Evolutionary conservation across 2,888 invertebrate species (phyloP), one percentile per base, ranked within the genome.

Genomic region (Lithophane ornitopus): DNA sequence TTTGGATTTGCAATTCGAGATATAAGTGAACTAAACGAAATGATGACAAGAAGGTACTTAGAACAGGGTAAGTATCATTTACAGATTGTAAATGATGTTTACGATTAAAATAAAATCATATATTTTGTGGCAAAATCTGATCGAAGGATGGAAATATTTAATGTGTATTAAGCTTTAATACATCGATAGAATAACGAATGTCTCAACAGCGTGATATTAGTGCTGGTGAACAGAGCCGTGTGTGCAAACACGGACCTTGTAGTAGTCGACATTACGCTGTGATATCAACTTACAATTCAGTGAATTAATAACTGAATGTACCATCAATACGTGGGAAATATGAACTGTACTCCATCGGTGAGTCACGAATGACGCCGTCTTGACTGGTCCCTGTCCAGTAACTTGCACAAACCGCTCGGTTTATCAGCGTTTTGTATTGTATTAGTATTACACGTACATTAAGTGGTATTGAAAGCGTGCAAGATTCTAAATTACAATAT

Each of bases 401-500:
- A 34, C 16, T 41, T 26, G 61, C 77, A 70, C 54, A 16, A 62
- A 34, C 65, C 70, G 77, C 78, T 65, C 72, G 12, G 56, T 44
- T 68, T 70, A 72, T 61, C 72, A 58, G 66, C 41, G 8, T 62
- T 66, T 26, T 71, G 52, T 81, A 71, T 71, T 28, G 73, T 62
- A 49, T 79, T 85, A 81, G 87, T 56, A 39, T 70, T 65, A 56
- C 49, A 56, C 34, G 26, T 82, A 66, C 75, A 74, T 76, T 92
- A 92, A 90, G 88, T 56, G 85, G 82, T 88, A 89, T 87, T 85
- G 85, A 90, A 94, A 94, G 94, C 94, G 95, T 95, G 94, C 92
- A 92, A 94, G 79, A 95, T 95, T 95, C 95, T 95, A 95, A 95
- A 95, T 94, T 95, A 95, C 76, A 79, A 80, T 76, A 85, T 94